Percentiles rank a stretch among this genome's conserved stretches.
Evolutionary conservation across 2,888 invertebrate genomes (phyloP).

Genomic region (Sminthurides aquaticus): DNA sequence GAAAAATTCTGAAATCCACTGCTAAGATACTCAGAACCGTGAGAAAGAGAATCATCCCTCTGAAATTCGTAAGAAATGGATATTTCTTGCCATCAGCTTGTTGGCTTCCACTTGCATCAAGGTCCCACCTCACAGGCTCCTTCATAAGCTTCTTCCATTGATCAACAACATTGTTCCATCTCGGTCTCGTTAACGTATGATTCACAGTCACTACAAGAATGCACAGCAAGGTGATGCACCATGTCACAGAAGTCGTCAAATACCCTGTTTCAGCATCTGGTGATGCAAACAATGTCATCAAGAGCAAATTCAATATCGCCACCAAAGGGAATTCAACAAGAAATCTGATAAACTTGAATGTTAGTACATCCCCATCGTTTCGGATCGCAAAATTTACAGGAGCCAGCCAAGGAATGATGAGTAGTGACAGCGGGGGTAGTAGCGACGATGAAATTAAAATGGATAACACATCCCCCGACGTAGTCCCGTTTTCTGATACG

Average conservation of each 20-base stretch:
- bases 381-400: slow-evolving; percentile 29
- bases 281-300: slow-evolving; percentile 29
- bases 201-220: slow-evolving; percentile 33
- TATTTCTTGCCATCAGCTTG: slow-evolving; percentile 18
- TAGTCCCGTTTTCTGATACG: slow-evolving; percentile 34
- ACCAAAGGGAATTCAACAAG: slow-evolving; percentile 37
- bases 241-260: slow-evolving; percentile 8
- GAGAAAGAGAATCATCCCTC: slow-evolving; percentile 63
- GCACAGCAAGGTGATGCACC: slow-evolving; percentile 14
- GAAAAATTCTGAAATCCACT: slow-evolving; percentile 85
- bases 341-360: slow-evolving; percentile 26
- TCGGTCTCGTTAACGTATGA: slow-evolving; percentile 33
- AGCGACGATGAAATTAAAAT: slow-evolving; percentile 31
- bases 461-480: slow-evolving; percentile 31
- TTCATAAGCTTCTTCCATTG: slow-evolving; percentile 29
- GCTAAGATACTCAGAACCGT: slow-evolving; percentile 80
- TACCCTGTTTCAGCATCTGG: not conserved
- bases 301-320: slow-evolving; percentile 23
- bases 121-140: slow-evolving; percentile 24
- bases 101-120: not conserved
- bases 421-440: slow-evolving; percentile 29
- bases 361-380: slow-evolving; percentile 20
- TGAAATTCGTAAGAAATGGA: slow-evolving; percentile 56
- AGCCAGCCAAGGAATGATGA: slow-evolving; percentile 38
- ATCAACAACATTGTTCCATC: slow-evolving; percentile 25